phyloP scores from a whole-genome alignment of 2,113 vertebrate species.

The Anarrhichthys ocellatus region DNA sequence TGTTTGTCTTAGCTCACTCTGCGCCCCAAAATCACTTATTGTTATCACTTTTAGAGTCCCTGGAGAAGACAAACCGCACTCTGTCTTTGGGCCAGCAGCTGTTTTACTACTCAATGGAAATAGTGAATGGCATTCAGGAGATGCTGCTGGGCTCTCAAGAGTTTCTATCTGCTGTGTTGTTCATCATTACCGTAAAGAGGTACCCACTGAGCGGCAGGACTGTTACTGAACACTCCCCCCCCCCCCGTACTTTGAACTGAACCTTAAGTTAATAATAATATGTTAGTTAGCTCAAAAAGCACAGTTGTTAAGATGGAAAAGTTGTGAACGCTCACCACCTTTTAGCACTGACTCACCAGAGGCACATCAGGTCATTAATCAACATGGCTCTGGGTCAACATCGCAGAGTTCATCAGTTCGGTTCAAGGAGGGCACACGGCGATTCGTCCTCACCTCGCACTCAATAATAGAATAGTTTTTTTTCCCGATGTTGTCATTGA shows the following conservation, averaged over 20 bases:
- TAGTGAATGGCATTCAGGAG: conserved; percentile 49
- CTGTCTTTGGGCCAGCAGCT: conserved; percentile 35
- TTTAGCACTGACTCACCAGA: conserved; percentile 17
- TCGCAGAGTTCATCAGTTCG: background rate
- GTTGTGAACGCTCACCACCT: conserved; percentile 2
- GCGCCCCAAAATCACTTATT: conserved; percentile 45
- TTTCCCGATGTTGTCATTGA: background rate
- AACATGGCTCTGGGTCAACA: background rate
- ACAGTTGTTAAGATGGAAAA: conserved; percentile 49
- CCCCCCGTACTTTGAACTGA: conserved; percentile 56
- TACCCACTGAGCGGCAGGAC: conserved; percentile 50
- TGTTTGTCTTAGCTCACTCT: conserved; percentile 40
- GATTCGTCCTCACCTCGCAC: background rate
- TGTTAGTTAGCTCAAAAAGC: conserved; percentile 35
- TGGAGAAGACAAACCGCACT: conserved; percentile 23
- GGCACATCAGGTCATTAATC: background rate
- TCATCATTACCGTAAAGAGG: conserved; percentile 51
- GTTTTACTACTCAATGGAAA: conserved; percentile 66
- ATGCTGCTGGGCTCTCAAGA: conserved; percentile 14
- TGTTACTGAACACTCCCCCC: conserved; percentile 14
- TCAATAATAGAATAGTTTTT: background rate
- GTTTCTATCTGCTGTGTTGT: conserved; percentile 50
- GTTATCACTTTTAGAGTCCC: conserved; percentile 25
- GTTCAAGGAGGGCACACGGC: background rate
- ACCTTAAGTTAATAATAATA: conserved; percentile 36